Percentiles rank a stretch among this genome's conserved stretches.
phyloP scores from a whole-genome alignment of 2,888 invertebrate species.

The Periphyllus acericola region DNA sequence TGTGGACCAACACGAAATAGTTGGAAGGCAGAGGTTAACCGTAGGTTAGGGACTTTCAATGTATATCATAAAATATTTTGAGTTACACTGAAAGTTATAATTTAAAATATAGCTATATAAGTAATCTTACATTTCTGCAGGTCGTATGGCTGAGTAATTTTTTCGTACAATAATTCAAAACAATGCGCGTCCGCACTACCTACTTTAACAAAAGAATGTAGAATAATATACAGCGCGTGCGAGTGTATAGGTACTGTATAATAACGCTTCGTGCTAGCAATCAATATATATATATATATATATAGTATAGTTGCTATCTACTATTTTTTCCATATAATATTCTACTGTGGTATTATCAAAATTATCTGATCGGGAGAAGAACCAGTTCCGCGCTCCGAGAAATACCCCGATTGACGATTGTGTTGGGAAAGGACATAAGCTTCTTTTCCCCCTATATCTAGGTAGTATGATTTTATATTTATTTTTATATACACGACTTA shows the following conservation, averaged over 20 bases:
- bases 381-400: background rate
- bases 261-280: background rate
- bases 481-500: conserved; percentile 27
- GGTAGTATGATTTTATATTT: background rate
- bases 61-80: too few relatives aligned
- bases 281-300: too few relatives aligned
- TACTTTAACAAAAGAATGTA: background rate
- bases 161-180: conserved; percentile 5
- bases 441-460: background rate
- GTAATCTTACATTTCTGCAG: background rate
- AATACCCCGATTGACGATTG: background rate
- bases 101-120: too few relatives aligned
- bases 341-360: background rate
- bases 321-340: conserved; percentile 9
- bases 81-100: background rate
- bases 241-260: too few relatives aligned
- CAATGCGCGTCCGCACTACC: background rate
- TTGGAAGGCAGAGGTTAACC: too few relatives aligned
- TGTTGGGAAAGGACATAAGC: background rate
- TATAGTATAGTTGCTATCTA: background rate
- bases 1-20: too few relatives aligned
- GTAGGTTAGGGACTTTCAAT: too few relatives aligned
- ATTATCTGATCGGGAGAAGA: conserved; percentile 23
- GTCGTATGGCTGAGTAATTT: background rate
- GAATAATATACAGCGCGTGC: conserved; percentile 14